Percentiles rank a stretch among this genome's conserved stretches.
phyloP scores from a whole-genome alignment of 2,113 vertebrate genomes.

The Prietella phreatophila region DNA sequence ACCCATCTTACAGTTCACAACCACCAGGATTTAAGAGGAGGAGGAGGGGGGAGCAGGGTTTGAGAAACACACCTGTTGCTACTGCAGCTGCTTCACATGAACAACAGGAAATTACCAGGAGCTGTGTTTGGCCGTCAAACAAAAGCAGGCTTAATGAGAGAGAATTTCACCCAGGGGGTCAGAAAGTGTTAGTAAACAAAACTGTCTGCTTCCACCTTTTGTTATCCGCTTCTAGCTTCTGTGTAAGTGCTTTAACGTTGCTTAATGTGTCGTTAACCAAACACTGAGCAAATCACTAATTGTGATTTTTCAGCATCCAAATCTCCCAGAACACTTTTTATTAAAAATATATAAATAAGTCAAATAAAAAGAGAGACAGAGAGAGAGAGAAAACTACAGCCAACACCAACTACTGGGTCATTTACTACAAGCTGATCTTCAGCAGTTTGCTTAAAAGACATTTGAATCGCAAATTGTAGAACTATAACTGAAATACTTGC shows the following conservation, averaged over 20 bases:
- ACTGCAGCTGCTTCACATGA: constrained; percentile 29
- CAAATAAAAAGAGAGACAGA: no score
- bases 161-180: not conserved
- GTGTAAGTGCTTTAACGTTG: not conserved
- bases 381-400: no score
- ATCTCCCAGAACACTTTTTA: not conserved
- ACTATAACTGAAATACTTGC: not conserved
- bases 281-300: not conserved
- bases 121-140: not conserved
- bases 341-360: not conserved
- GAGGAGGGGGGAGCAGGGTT: not conserved
- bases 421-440: not conserved
- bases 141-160: constrained; percentile 23
- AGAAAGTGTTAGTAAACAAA: constrained; percentile 32
- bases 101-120: constrained; percentile 44
- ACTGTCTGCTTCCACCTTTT: not conserved
- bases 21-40: constrained; percentile 46
- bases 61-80: constrained; percentile 71
- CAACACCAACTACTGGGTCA: no score
- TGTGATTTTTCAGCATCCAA: not conserved
- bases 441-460: not conserved
- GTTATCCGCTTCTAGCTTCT: not conserved
- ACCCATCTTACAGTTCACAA: constrained; percentile 57
- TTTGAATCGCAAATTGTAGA: not conserved
- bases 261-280: not conserved